Percentiles rank a stretch among this genome's conserved stretches.
phyloP scores from a whole-genome alignment of 1,140 invertebrate genomes.

The Apis cerana region DNA sequence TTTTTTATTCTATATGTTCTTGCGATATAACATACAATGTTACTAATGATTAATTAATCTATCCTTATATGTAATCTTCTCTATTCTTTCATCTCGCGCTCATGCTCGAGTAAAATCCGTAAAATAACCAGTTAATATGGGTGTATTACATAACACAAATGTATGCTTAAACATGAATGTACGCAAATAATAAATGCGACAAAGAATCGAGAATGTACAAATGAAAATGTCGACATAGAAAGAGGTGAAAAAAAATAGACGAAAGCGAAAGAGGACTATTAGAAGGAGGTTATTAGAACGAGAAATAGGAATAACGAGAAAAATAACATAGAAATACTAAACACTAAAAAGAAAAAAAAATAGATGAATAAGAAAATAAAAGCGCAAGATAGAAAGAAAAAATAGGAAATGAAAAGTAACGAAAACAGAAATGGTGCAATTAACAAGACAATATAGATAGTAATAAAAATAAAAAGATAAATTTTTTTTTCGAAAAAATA shows the following conservation, averaged over 20 bases:
- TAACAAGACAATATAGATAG: background rate
- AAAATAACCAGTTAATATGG: background rate
- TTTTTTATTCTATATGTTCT: no score
- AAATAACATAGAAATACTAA: background rate
- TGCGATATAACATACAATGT: no score
- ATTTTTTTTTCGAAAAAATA: background rate
- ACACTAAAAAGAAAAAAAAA: background rate
- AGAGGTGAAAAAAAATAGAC: background rate
- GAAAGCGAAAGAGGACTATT: background rate
- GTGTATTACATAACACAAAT: slow-evolving; percentile 15
- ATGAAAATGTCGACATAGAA: background rate
- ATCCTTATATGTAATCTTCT: no score
- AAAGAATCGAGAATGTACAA: no score
- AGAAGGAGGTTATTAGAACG: slow-evolving; percentile 7
- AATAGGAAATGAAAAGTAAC: background rate
- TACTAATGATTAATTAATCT: no score
- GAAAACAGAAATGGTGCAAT: background rate
- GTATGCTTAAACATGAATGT: background rate
- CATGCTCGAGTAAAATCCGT: background rate
- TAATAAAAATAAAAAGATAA: background rate
- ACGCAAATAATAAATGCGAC: background rate
- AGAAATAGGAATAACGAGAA: background rate
- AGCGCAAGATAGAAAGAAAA: slow-evolving; percentile 9
- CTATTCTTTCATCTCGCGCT: background rate
- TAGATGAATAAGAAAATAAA: background rate